Conservation (phyloP, 2,888 invertebrate genomes). For the Diachrysia chrysitis region DNA sequence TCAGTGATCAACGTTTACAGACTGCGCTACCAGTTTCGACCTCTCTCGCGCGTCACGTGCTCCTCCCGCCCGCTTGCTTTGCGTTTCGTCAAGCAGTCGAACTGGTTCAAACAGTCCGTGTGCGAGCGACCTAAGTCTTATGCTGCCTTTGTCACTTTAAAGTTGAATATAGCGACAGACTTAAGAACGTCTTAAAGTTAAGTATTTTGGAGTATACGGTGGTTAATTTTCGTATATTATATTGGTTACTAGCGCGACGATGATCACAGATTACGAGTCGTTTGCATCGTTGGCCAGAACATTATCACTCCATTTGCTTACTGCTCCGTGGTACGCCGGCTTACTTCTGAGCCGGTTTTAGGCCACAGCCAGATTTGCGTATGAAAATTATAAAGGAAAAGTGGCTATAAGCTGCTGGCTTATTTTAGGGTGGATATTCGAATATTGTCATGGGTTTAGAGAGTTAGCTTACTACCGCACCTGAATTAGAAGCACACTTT, state of each 20-base stretch:
- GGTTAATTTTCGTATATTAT: background rate
- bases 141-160: too few relatives aligned
- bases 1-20: too few relatives aligned
- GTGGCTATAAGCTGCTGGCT: slow-evolving; percentile 52
- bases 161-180: too few relatives aligned
- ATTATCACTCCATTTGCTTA: slow-evolving; percentile 7
- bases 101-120: too few relatives aligned
- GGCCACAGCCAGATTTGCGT: slow-evolving; percentile 55
- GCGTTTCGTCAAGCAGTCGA: too few relatives aligned
- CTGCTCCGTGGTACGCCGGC: slow-evolving; percentile 24
- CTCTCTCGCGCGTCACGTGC: too few relatives aligned
- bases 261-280: background rate
- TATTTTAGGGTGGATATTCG: slow-evolving; percentile 29
- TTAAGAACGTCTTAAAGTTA: too few relatives aligned
- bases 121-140: too few relatives aligned
- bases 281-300: background rate
- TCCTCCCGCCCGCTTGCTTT: too few relatives aligned
- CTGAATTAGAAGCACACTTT: slow-evolving; percentile 9
- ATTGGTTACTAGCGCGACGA: background rate
- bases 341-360: slow-evolving; percentile 56
- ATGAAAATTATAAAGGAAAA: slow-evolving; percentile 58
- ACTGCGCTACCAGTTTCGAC: too few relatives aligned
- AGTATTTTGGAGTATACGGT: too few relatives aligned
- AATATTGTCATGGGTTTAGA: slow-evolving; percentile 27
- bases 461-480: slow-evolving; percentile 22